phyloP scores from a whole-genome alignment of 2,888 invertebrate genomes.

The Camptogramma bilineatum region DNA sequence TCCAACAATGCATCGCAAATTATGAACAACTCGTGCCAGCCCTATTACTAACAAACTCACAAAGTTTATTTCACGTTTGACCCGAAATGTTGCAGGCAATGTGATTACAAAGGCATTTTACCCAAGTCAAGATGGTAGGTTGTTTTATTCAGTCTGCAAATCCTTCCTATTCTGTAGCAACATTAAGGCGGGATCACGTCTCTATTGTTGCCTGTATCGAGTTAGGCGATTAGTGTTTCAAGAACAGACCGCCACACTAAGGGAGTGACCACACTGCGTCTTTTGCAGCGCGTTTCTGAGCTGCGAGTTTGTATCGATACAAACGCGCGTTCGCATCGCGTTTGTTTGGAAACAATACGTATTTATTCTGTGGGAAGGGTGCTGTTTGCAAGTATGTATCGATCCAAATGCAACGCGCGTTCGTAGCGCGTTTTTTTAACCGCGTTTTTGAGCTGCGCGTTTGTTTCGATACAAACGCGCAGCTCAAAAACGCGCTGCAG shows the following conservation, averaged over 20 bases:
- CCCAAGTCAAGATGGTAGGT: slow-evolving; percentile 62
- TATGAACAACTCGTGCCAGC: slow-evolving; percentile 40
- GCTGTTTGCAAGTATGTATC: too few relatives aligned
- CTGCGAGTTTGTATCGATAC: too few relatives aligned
- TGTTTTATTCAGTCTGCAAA: slow-evolving; percentile 77
- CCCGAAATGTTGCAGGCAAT: slow-evolving; percentile 56
- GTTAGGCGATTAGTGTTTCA: slow-evolving; percentile 75
- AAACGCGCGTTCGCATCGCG: too few relatives aligned
- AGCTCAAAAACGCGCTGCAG: too few relatives aligned
- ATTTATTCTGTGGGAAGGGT: too few relatives aligned
- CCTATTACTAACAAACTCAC: slow-evolving; percentile 44
- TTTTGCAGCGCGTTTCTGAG: too few relatives aligned
- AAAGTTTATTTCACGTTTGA: slow-evolving; percentile 58
- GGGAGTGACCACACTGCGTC: too few relatives aligned
- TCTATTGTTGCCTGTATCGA: slow-evolving; percentile 73
- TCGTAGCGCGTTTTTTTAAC: too few relatives aligned
- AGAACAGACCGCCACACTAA: slow-evolving; percentile 58
- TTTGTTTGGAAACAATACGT: too few relatives aligned
- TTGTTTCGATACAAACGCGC: too few relatives aligned
- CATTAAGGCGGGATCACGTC: slow-evolving; percentile 71
- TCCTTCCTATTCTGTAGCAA: slow-evolving; percentile 75
- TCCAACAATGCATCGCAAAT: slow-evolving; percentile 37
- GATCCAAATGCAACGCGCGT: too few relatives aligned
- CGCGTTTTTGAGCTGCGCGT: too few relatives aligned
- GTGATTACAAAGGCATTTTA: slow-evolving; percentile 74